Evolutionary conservation across 2,113 vertebrate genomes (phyloP).

Genomic region (Sinocyclocheilus grahami): DNA sequence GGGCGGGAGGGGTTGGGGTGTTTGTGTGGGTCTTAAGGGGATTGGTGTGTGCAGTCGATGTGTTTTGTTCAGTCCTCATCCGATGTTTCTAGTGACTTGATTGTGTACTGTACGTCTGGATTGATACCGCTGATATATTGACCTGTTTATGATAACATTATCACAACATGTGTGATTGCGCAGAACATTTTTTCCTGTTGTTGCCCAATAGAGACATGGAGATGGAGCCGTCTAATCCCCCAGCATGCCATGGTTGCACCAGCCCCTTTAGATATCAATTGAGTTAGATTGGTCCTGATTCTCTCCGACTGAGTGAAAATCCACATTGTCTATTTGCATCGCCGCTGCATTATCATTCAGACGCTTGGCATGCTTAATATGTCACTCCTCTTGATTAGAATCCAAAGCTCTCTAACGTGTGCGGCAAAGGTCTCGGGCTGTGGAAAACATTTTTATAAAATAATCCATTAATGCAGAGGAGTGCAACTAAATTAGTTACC

Average conservation of each 20-base stretch:
- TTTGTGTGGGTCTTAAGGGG: constrained; percentile 28
- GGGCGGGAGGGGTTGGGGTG: constrained; percentile 48
- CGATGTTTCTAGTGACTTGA: neutral
- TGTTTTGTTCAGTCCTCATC: constrained; percentile 23
- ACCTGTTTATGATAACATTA: constrained; percentile 49
- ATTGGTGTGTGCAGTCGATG: constrained; percentile 43
- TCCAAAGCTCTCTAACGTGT: constrained; percentile 96
- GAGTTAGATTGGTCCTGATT: constrained; percentile 59
- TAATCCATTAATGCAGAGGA: constrained; percentile 99
- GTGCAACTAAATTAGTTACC: constrained; percentile 99
- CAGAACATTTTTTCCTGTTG: constrained; percentile 33
- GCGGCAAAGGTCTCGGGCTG: constrained; percentile 98
- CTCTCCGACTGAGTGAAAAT: constrained; percentile 55
- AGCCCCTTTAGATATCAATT: constrained; percentile 60
- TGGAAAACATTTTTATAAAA: constrained; percentile 99
- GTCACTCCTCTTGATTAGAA: constrained; percentile 99
- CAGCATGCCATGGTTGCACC: constrained; percentile 22
- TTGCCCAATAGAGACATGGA: constrained; percentile 46
- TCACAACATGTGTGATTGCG: constrained; percentile 30
- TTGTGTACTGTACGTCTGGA: constrained; percentile 7
- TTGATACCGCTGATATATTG: constrained; percentile 13
- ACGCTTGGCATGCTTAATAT: constrained; percentile 97
- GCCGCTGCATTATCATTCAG: constrained; percentile 94
- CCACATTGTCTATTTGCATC: constrained; percentile 88
- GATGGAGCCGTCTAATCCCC: constrained; percentile 5